These are phyloP conservation scores for Globia sparganii DNA, from an alignment of 2,888 invertebrate species.

Conservation along the genomic window DNA sequence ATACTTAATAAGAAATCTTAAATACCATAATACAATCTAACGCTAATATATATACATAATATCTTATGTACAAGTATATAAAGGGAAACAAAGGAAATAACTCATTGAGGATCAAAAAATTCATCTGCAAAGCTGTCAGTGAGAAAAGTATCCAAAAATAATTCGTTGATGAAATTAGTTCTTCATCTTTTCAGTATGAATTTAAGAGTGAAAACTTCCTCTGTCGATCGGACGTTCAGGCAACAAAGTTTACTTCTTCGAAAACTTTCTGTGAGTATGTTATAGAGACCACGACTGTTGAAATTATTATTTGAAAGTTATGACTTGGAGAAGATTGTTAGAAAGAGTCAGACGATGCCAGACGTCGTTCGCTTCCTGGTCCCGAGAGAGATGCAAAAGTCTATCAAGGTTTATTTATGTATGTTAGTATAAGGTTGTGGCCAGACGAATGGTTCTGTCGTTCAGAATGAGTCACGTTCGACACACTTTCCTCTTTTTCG, in stretches of 20 bases:
- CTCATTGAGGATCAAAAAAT: not conserved
- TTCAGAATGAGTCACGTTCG: not conserved
- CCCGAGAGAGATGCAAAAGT: slow-evolving; percentile 26
- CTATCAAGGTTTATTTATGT: slow-evolving; percentile 30
- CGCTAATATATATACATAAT: too few relatives aligned
- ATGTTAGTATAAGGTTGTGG: slow-evolving; percentile 5
- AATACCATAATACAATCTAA: not conserved
- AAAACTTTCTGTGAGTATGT: slow-evolving; percentile 21
- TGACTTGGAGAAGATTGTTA: slow-evolving; percentile 31
- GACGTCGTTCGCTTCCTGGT: slow-evolving; percentile 13
- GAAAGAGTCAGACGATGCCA: slow-evolving; percentile 18
- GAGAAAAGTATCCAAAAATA: not conserved
- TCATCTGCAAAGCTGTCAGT: not conserved
- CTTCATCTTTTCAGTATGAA: slow-evolving; percentile 4
- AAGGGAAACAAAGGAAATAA: too few relatives aligned
- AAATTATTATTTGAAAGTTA: slow-evolving; percentile 30
- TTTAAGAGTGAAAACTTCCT: not conserved
- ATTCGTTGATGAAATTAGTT: not conserved
- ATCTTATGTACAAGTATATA: too few relatives aligned
- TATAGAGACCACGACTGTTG: slow-evolving; percentile 22
- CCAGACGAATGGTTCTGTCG: not conserved
- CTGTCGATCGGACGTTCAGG: not conserved
- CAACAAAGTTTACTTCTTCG: slow-evolving; percentile 25
- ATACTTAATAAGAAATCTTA: not conserved
- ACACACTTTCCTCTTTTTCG: not conserved